phyloP scores from a whole-genome alignment of 1,140 invertebrate genomes.

The Pygmarrhopalites habei region DNA sequence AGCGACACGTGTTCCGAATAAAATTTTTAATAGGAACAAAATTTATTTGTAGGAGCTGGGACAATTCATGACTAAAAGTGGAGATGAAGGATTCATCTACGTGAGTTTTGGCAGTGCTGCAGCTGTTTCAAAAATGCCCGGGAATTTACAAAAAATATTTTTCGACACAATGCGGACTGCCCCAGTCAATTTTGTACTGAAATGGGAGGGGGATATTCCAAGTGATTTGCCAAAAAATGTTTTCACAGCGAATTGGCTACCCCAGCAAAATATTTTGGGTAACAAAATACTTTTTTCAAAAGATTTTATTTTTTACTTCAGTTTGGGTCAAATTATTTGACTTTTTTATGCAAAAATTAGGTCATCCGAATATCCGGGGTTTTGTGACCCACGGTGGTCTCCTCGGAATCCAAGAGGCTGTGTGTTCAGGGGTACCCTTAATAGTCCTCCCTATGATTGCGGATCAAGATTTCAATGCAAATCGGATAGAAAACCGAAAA shows the following conservation, averaged over 20 bases:
- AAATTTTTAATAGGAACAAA: too few species aligned
- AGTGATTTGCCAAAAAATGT: constrained; percentile 34
- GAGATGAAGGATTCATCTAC: too few species aligned
- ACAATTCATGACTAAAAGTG: too few species aligned
- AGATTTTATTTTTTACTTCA: not conserved
- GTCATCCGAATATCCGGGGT: constrained; percentile 31
- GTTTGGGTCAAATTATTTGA: not conserved
- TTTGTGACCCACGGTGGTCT: constrained; percentile 34
- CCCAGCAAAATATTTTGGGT: constrained; percentile 39
- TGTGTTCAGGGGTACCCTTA: constrained; percentile 21
- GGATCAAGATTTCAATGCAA: constrained; percentile 32
- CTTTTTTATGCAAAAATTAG: too few species aligned
- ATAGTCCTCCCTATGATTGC: constrained; percentile 26
- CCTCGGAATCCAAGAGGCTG: constrained; percentile 24
- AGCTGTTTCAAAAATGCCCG: not conserved
- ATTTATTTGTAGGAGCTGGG: not conserved
- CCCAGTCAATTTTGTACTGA: constrained; percentile 26
- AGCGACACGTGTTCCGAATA: not conserved
- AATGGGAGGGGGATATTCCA: constrained; percentile 30
- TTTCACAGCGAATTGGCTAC: constrained; percentile 33
- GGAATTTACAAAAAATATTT: constrained; percentile 21
- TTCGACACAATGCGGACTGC: constrained; percentile 20
- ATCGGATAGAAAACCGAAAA: not conserved
- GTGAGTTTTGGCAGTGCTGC: constrained; percentile 45
- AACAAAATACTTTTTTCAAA: too few species aligned